These are phyloP conservation scores for Agriopis aurantiaria DNA, from an alignment of 2,888 invertebrate species.

Conservation along the genomic window DNA sequence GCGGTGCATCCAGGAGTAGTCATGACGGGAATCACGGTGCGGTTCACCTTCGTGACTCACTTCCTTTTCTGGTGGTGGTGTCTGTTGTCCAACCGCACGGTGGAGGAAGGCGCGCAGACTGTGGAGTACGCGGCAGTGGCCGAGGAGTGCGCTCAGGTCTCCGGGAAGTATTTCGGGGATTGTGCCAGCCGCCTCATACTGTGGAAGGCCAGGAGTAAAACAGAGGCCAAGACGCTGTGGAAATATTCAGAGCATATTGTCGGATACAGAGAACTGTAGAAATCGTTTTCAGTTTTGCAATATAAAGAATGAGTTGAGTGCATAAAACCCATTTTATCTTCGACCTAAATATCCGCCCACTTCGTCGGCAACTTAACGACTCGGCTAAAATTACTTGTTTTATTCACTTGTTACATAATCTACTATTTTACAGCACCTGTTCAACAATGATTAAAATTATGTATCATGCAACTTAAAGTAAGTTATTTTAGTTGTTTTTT, in stretches of 20 bases:
- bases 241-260: conserved; percentile 30
- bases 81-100: conserved; percentile 80
- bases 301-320: not conserved
- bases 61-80: conserved; percentile 35
- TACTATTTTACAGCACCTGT: too few relatives aligned
- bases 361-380: too few relatives aligned
- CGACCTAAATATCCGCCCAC: too few relatives aligned
- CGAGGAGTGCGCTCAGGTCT: conserved; percentile 87
- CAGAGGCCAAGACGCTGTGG: conserved; percentile 33
- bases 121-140: conserved; percentile 89
- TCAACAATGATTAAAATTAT: too few relatives aligned
- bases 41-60: conserved; percentile 4
- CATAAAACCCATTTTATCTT: too few relatives aligned
- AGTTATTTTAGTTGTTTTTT: too few relatives aligned
- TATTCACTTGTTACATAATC: too few relatives aligned
- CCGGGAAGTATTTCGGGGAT: conserved; percentile 88
- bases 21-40: conserved; percentile 14
- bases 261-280: conserved; percentile 3
- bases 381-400: too few relatives aligned
- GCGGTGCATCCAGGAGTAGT: conserved; percentile 42
- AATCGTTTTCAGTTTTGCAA: not conserved
- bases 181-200: conserved; percentile 74
- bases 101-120: conserved; percentile 91
- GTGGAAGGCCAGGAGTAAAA: conserved; percentile 19
- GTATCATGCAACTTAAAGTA: too few relatives aligned